These are phyloP conservation scores for Pagrus major DNA, from an alignment of 2,113 vertebrate species.

Conservation along the genomic window DNA sequence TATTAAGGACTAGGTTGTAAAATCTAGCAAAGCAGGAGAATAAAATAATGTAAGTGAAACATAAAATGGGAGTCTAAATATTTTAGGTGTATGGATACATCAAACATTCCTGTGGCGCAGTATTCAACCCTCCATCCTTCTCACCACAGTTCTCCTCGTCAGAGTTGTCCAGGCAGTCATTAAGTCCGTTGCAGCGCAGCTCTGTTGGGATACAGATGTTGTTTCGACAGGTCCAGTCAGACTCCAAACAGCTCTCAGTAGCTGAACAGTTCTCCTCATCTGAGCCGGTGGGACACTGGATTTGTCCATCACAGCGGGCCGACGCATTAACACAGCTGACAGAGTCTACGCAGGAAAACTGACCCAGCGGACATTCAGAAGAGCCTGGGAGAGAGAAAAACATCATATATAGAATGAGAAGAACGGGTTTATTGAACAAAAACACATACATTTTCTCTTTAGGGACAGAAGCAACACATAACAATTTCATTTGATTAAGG, in stretches of 20 bases:
- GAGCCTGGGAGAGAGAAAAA: slow-evolving; percentile 21
- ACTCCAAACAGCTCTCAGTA: slow-evolving; percentile 77
- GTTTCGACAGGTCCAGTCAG: slow-evolving; percentile 91
- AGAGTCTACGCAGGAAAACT: slow-evolving; percentile 84
- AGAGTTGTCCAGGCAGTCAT: slow-evolving; percentile 83
- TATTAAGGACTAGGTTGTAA: too few species aligned
- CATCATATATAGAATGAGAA: background rate
- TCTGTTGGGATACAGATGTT: slow-evolving; percentile 75
- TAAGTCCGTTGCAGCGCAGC: slow-evolving; percentile 72
- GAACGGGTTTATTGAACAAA: background rate
- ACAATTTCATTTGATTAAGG: background rate
- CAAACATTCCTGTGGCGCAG: background rate
- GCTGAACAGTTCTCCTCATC: slow-evolving; percentile 84
- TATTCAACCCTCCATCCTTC: background rate
- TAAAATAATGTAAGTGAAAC: too few species aligned
- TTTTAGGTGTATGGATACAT: too few species aligned
- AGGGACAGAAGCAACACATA: background rate
- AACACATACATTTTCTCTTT: background rate
- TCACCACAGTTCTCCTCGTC: slow-evolving; percentile 84
- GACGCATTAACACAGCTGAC: slow-evolving; percentile 81
- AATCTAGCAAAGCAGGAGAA: too few species aligned
- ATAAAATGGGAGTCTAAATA: too few species aligned
- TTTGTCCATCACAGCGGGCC: slow-evolving; percentile 83
- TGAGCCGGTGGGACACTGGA: slow-evolving; percentile 85
- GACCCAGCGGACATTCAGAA: slow-evolving; percentile 78